Evolutionary conservation across 2,797 vertebrate species (phyloP), one percentile per base, ranked within the genome.

Genomic region (Girardinus metallicus): DNA sequence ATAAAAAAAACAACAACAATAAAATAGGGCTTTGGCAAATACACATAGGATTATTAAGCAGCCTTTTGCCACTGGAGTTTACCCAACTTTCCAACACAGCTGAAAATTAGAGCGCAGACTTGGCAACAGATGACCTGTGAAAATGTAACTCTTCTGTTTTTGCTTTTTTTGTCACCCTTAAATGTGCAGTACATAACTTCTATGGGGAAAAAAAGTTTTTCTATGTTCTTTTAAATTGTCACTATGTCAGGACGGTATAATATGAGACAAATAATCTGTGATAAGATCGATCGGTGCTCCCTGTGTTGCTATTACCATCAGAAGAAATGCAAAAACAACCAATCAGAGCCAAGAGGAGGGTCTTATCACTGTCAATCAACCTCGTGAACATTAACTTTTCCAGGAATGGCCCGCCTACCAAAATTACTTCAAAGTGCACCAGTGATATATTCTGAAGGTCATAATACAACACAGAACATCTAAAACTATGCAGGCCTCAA

Each of bases 21-120:
- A 87, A 92, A 92, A 79, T 87, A 80, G 80, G 83, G 79, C 87
- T 91, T 91, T 90, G 89, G 88, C 91, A 84, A 90, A 84, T 79
- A 87, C 88, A 86, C 83, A 75, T 85, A 82, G 77, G 85, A 83
- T 88, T 80, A 87, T 93, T 89, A 85, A 92, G 92, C 86, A 80
- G 85, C 89, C 43, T 72, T 80, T 81, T 39, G 53, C 77, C 60
- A 47, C 82, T 47, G 83, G 77, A 68, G 74, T 80, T 76, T 78
- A 46, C 70, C 26, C 64, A 85, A 87, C 84, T 85, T 89, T 82
- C 60, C 41, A 79, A 89, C 51, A 55, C 74, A n/a, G 78, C 85
- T 31, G 80, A 85, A 87, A 90, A 91, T 87, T 86, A 89, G 77
- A 80, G 76, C 49, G 60, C 83, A 79, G 78, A 70, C 23, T 10